Evolutionary conservation across 2,113 vertebrate genomes (phyloP).

Genomic region (Muntiacus reevesi): DNA sequence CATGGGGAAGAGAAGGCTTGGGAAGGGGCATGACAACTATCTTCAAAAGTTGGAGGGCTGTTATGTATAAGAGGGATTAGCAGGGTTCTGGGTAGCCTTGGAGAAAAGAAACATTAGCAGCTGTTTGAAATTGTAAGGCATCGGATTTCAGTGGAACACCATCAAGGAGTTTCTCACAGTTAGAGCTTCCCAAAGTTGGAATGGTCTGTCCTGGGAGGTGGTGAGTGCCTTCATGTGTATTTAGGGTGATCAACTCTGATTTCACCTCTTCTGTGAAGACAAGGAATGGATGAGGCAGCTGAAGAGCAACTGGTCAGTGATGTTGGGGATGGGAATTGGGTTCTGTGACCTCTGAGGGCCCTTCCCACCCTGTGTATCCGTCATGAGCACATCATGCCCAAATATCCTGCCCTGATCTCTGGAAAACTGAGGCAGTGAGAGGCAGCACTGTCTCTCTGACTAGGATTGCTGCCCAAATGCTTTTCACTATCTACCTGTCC

Average conservation of each 20-base stretch:
- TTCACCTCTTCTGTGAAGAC: not conserved
- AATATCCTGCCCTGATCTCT: not conserved
- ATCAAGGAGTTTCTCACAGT: slow-evolving; percentile 49
- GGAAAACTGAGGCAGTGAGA: not conserved
- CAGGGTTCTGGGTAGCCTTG: slow-evolving; percentile 63
- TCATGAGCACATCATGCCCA: not conserved
- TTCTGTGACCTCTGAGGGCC: not conserved
- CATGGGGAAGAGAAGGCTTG: not conserved
- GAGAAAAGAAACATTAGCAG: slow-evolving; percentile 74
- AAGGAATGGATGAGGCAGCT: slow-evolving; percentile 56
- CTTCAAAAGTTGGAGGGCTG: slow-evolving; percentile 26
- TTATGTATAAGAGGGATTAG: slow-evolving; percentile 49
- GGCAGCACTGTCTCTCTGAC: not conserved
- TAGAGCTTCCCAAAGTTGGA: slow-evolving; percentile 25
- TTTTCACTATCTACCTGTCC: not conserved
- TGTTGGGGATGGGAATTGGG: not conserved
- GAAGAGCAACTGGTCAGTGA: slow-evolving; percentile 50
- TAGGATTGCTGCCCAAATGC: not conserved
- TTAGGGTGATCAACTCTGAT: not conserved
- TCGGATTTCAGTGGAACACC: slow-evolving; percentile 55
- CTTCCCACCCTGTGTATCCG: not conserved
- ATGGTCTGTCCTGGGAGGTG: not conserved
- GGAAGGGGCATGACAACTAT: not conserved
- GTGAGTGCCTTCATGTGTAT: not conserved
- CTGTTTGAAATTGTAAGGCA: slow-evolving; percentile 60